Evolutionary conservation across 2,888 invertebrate species (phyloP), one percentile per base, ranked within the genome.

Genomic region (Heteromurus nitidus): DNA sequence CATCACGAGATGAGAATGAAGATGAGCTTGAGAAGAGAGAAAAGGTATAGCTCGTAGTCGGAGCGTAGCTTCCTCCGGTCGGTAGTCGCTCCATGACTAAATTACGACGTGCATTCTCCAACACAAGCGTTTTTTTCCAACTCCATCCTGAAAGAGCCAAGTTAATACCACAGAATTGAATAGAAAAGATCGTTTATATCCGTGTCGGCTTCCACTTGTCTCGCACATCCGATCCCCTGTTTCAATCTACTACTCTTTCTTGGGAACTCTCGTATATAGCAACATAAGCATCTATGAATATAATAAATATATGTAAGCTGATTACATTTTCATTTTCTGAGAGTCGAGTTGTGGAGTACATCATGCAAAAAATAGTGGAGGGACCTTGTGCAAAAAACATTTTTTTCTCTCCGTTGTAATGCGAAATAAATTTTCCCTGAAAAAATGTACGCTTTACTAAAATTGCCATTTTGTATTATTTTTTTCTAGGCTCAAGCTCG

Each of bases 401-500:
- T n/a, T n/a, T n/a, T n/a, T n/a, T n/a, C n/a, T n/a, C n/a, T n/a
- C n/a, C n/a, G n/a, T n/a, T n/a, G n/a, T n/a, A n/a, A n/a, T n/a
- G n/a, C n/a, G n/a, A n/a, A n/a, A n/a, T n/a, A n/a, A n/a, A n/a
- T n/a, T n/a, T n/a, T n/a, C n/a, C n/a, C n/a, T n/a, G n/a, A n/a
- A n/a, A n/a, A n/a, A n/a, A n/a, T n/a, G n/a, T n/a, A n/a, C n/a
- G n/a, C n/a, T n/a, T n/a, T n/a, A n/a, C n/a, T n/a, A n/a, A n/a
- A n/a, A n/a, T n/a, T n/a, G n/a, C n/a, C n/a, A n/a, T n/a, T 62
- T 31, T 26, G 58, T 74, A 67, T 77, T 55, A 9, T 30, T 65
- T 65, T 58, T 88, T 92, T 93, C 82, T 93, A 98, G 97, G 90
- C 92, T 98, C 89, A 97, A 98, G 92, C 92, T 97, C 91, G 98